Evolutionary conservation across 2,797 vertebrate species (phyloP).

Genomic region (Rhabdophis nuchalis): DNA sequence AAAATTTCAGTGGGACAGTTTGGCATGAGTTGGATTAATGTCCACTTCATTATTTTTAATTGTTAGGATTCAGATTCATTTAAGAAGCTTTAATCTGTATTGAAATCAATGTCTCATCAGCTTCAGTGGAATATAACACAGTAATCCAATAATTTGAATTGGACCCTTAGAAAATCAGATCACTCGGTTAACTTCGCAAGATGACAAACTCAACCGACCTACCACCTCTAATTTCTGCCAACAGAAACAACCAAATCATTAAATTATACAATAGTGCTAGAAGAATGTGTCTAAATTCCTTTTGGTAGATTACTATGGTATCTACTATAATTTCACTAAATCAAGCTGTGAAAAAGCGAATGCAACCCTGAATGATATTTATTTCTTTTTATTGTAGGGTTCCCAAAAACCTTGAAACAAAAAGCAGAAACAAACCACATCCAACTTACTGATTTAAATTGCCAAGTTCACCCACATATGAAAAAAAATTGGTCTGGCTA

Average conservation of each 20-base stretch:
- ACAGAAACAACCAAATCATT: background rate
- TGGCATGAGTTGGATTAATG: background rate
- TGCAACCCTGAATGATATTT: constrained; percentile 10
- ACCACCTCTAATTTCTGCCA: background rate
- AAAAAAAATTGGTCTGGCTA: background rate
- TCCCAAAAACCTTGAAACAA: background rate
- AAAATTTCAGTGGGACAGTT: background rate
- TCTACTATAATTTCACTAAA: constrained; percentile 5
- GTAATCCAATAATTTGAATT: background rate
- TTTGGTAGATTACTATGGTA: background rate
- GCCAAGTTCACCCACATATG: constrained; percentile 9
- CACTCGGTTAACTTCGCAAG: background rate
- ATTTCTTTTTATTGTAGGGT: constrained; percentile 11
- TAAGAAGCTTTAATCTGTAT: background rate
- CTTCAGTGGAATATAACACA: background rate
- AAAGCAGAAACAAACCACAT: background rate
- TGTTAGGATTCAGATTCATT: background rate
- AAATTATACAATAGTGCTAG: constrained; percentile 2
- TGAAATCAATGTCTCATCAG: background rate
- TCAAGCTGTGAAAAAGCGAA: background rate
- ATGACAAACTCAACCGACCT: background rate
- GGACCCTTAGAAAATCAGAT: background rate
- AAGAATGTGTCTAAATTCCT: background rate
- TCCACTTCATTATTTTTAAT: background rate
- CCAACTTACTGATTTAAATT: background rate